These are phyloP conservation scores for Tiliqua scincoides DNA, from an alignment of 2,113 vertebrate genomes.

Conservation along the genomic window DNA sequence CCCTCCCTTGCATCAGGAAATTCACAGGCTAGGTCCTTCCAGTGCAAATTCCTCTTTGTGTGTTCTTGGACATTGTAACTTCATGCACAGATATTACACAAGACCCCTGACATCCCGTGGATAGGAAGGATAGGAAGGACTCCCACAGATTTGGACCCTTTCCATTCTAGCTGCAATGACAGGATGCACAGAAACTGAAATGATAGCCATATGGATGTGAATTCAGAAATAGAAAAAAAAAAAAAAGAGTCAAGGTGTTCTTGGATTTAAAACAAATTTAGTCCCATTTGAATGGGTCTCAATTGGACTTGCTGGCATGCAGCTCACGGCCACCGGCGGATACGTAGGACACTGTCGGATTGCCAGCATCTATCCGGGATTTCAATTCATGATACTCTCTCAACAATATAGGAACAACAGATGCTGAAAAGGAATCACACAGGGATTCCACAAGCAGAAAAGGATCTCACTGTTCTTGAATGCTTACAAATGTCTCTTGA, in stretches of 20 bases:
- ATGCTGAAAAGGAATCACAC: conserved; percentile 19
- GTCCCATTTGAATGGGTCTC: neutral
- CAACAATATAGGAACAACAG: neutral
- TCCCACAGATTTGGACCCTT: neutral
- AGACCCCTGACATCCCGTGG: neutral
- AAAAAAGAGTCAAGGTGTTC: neutral
- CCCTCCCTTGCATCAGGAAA: no score
- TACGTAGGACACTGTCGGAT: neutral
- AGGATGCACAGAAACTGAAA: neutral
- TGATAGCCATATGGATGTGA: neutral
- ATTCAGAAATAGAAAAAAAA: neutral
- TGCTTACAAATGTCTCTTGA: conserved; percentile 22
- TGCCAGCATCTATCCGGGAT: neutral
- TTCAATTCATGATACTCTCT: conserved; percentile 3
- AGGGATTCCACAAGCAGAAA: neutral
- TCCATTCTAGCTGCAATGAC: neutral
- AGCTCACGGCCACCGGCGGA: neutral
- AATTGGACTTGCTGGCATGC: neutral
- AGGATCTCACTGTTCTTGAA: neutral
- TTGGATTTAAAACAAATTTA: neutral
- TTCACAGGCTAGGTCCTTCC: no score
- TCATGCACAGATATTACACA: neutral
- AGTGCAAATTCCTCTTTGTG: neutral
- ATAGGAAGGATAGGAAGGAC: neutral
- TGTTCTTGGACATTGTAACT: neutral